These are phyloP conservation scores for Enoplosus armatus DNA, from an alignment of 2,797 vertebrate species.

Conservation along the genomic window DNA sequence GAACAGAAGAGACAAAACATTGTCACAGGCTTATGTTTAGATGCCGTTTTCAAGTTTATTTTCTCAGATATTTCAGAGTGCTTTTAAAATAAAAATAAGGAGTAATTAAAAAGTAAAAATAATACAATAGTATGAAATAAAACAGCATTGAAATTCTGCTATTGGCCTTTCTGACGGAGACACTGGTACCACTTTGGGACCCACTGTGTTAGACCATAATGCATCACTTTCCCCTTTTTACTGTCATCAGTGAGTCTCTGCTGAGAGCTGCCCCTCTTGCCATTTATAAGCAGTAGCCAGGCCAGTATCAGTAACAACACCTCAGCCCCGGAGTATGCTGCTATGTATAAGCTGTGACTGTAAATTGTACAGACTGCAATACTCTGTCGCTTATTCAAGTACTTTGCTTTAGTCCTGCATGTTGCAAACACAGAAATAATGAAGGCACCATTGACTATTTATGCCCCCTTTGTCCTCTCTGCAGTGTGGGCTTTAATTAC, in stretches of 20 bases:
- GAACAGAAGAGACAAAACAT: neutral
- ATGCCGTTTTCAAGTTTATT: neutral
- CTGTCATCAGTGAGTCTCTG: constrained; percentile 46
- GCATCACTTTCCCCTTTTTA: constrained; percentile 28
- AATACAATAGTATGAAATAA: neutral
- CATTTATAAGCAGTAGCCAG: constrained; percentile 72
- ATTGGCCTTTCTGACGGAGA: neutral
- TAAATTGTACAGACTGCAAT: constrained; percentile 58
- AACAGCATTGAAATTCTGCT: neutral
- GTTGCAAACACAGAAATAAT: constrained; percentile 51
- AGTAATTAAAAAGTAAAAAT: neutral
- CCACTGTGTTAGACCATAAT: constrained; percentile 10
- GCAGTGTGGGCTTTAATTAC: constrained; percentile 53
- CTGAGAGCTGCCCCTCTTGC: constrained; percentile 57
- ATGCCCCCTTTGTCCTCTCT: constrained; percentile 30
- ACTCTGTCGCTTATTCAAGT: constrained; percentile 64
- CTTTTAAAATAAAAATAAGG: neutral
- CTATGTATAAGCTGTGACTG: constrained; percentile 79
- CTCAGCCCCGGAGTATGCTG: constrained; percentile 71
- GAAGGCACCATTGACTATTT: constrained; percentile 33
- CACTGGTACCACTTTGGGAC: neutral
- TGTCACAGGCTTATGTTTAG: neutral
- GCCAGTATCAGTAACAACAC: constrained; percentile 78
- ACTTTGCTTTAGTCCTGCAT: constrained; percentile 53
- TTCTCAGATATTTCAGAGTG: neutral